Evolutionary conservation across 2,797 vertebrate species (phyloP), one percentile per base, ranked within the genome.

Genomic region (Apodemus agrarius): DNA sequence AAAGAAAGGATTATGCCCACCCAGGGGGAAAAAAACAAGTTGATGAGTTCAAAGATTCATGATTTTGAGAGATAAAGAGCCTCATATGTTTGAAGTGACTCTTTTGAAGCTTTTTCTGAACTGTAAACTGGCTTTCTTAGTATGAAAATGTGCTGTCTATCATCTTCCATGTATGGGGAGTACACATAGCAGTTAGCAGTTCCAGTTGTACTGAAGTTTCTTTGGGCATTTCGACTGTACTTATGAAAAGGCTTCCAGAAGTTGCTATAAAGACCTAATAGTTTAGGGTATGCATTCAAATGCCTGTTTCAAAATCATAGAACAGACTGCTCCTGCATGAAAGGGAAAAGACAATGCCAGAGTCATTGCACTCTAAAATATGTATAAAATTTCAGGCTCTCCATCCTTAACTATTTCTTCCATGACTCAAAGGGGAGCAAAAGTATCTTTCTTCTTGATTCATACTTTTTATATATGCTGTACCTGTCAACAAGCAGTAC

Each of bases 21-120:
- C 99, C 69, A 37, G 8, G 96, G 99, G 98, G 0, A 87, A 99
- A 87, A 99, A 89, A 99, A 99, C 0, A 99, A 99, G 98, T 99
- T 99, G 98, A 99, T 99, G 40, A 99, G 99, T 97, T 99, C 99
- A 92, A 99, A 99, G 63, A 99, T 99, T 16, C 99, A 99, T n/a
- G 99, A 99, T 98, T 99, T 99, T 97, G 99, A 99, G n/a, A 99
- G 98, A 99, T 72, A 37, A 34, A 99, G 99, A 19, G 99, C 99
- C 98, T 99, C 99, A 46, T 99, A 99, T 0, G 98, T 98, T 98
- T 99, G 99, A 63, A 99, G 98, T 5, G 99, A 99, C 95, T 98
- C 98, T 98, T 99, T 99, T 97, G 99, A 98, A 72, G 99, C 99
- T 95, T 99, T 99, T 98, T 99, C 99, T 94, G 99, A 99, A 97